Evolutionary conservation across 2,888 invertebrate genomes (phyloP).

Genomic region (Meghimatium bilineatum): DNA sequence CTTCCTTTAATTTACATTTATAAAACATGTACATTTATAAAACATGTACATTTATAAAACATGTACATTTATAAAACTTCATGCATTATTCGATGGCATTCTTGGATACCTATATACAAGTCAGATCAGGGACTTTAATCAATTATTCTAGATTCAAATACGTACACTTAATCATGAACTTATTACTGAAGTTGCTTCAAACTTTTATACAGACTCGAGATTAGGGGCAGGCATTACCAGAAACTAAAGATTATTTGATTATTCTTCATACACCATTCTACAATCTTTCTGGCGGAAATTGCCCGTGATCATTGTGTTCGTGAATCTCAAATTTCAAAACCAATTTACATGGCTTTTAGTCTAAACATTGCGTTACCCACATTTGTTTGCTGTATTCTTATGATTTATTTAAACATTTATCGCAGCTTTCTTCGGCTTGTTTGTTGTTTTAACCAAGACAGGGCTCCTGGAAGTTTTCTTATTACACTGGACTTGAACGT

Average conservation of each 20-base stretch:
- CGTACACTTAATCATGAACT: too few species aligned
- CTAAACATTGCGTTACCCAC: neutral
- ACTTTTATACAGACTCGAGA: neutral
- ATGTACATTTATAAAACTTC: too few species aligned
- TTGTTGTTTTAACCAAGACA: neutral
- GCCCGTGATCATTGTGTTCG: neutral
- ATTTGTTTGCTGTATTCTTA: neutral
- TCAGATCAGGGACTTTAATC: too few species aligned
- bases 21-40: too few species aligned
- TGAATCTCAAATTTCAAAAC: slow-evolving; percentile 8
- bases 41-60: too few species aligned
- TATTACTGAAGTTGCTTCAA: neutral
- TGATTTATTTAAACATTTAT: neutral
- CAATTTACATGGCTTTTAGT: neutral
- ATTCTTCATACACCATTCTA: neutral
- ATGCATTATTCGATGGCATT: too few species aligned
- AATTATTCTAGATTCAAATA: too few species aligned
- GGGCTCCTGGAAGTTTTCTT: neutral
- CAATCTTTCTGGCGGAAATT: neutral
- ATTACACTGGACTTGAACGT: neutral
- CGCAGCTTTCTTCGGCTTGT: neutral
- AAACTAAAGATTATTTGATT: neutral
- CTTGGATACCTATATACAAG: too few species aligned
- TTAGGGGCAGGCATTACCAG: neutral
- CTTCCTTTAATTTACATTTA: too few species aligned